Evolutionary conservation across 2,888 invertebrate species (phyloP), one percentile per base, ranked within the genome.

Genomic region (Nephrotoma appendiculata): DNA sequence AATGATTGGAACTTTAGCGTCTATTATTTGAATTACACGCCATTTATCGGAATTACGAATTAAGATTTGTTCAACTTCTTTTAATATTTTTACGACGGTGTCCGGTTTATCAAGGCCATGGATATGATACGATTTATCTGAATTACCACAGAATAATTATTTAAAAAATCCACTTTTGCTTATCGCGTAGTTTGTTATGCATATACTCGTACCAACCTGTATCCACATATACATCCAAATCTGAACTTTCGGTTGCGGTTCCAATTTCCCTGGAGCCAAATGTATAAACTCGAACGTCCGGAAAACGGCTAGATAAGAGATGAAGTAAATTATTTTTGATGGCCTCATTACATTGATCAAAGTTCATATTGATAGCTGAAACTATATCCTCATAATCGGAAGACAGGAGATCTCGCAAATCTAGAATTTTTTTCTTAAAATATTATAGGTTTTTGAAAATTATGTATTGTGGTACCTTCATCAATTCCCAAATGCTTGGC

Each of bases 1-100:
- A n/a, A 95, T 91, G 87, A 95, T 94, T 0, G 95, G 95, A 6
- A 94, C 93, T 85, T 94, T 92, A 0, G 94, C 93, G 9, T 91
- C 89, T 7, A 91, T 90, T 88, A 93, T 91, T 31, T 91, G 89
- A 86, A 90, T 88, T n/a, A 93, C 88, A 87, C 90, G 88, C 88
- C 89, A 89, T 89, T 92, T 92, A 1, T 88, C 87, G 83, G 89
- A 89, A 87, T 89, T 89, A 41, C 7, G 2, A 41, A 48, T 19
- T n/a, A 90, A 84, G 11, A 88, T 85, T 42, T 88, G 88, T 7
- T 86, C 42, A 1, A 89, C 88, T 31, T 44, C 86, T 19, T 87
- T n/a, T 0, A 90, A 86, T 12, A 87, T 90, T 87, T 87, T 90
- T 89, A 88, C 43, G 19, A n/a, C 31, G 31, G 31, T 31, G 31